Evolutionary conservation across 2,888 invertebrate species (phyloP), one percentile per base, ranked within the genome.

Genomic region (Antheraea yamamai): DNA sequence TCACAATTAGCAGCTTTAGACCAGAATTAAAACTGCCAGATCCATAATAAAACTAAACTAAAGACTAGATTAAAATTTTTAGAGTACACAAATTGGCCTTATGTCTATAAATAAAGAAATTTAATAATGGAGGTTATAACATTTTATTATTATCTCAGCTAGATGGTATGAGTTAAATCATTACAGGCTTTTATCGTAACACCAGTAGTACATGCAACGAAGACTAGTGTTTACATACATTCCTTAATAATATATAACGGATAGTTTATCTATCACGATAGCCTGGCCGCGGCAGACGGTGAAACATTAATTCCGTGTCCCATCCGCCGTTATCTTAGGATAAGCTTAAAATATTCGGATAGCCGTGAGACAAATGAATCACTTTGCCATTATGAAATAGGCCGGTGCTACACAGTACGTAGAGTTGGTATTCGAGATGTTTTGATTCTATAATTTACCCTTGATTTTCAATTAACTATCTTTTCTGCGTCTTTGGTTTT

Each of bases 331-430:
- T 90, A 91, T 90, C 91, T 82, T 77, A 75, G 87, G 88, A 88
- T 89, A 90, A 90, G 89, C 89, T 89, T 87, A 90, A 90, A 90
- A 89, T 89, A 88, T 85, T 87, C 83, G 84, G 89, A 89, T 89
- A 88, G 81, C 84, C 79, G 81, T 79, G 84, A 87, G 88, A 89
- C 90, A 86, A 88, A 91, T 91, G 89, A 89, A 90, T 90, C 90
- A 91, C 89, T 86, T 86, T 79, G 86, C 88, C 85, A 87, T 89
- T 89, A 88, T 86, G 79, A 81, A 66, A 55, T 73, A 75, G 70
- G 73, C 68, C 47, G 73, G 66, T 61, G 58, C 39, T 39, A 73
- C 73, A 75, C 75, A 35, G 58, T 20, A 39, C 16, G 23, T 39
- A 55, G 23, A 51, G 64, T 64, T 30, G 14, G 14, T 66, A 30